Base-by-base conservation (phyloP, 2,113 vertebrate genomes). In the Rhombomys opimus region DNA sequence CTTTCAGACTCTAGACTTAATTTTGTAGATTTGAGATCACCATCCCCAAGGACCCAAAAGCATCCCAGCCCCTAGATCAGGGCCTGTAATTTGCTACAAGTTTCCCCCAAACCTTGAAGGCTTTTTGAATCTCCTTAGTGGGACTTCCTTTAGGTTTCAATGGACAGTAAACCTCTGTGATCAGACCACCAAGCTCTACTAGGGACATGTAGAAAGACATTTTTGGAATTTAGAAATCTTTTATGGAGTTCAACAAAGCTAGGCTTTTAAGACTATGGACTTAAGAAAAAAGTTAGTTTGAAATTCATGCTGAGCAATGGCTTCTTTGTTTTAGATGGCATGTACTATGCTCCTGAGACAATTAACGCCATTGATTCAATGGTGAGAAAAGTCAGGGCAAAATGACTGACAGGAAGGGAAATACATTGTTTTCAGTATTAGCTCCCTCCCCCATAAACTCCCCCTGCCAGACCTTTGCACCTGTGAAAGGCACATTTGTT, bases 301-400 rank as follows among this genome's bases (percentile, higher is more conserved):
- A 96, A 94, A 94, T 96, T 95, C 95, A 94, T 94, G 96, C 90
- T 72, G 81, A 95, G 85, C 96, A 98, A 97, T 97, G 96, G 92
- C 67, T 91, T 95, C 97, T 98, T 98, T 98, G 97, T 98, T n/a
- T 81, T 85, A 61, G n/a, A 67, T 91, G 97, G 94, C 77, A 95
- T 97, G 95, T 96, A 89, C 81, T 52, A n/a, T 65, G 41, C 63
- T 54, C 52, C 22, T 9, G n/a, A 89, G 92, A 97, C 97, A 98
- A 97, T 96, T 86, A 90, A 52, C 73, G 50, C 94, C 96, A 96
- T 98, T 98, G 97, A 97, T 94, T 84, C 90, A 72, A 50, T 35
- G 96, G 94, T 96, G 92, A 95, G 97, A 96, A 97, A 95, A 93
- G 52, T 97, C 77, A 91, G 82, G 86, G 52, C 77, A 41, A 89